Percentiles rank a stretch among this genome's conserved stretches.
Evolutionary conservation across 2,888 invertebrate species (phyloP).

Genomic region (Pycnomerus fuliginosus): DNA sequence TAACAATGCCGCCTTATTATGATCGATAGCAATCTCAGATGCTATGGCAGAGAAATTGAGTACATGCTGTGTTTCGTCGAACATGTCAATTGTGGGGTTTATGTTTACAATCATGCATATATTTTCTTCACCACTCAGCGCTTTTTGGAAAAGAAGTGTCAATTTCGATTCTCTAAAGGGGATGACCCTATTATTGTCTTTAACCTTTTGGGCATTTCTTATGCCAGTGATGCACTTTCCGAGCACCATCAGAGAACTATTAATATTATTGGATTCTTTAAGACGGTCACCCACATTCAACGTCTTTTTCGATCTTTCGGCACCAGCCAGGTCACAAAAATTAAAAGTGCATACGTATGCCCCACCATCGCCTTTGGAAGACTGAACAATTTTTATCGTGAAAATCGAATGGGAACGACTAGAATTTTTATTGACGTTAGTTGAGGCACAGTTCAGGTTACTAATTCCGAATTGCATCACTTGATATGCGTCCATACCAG

Average conservation of each 20-base stretch:
- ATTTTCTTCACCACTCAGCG: slow-evolving; percentile 69
- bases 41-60: slow-evolving; percentile 80
- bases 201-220: slow-evolving; percentile 36
- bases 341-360: slow-evolving; percentile 57
- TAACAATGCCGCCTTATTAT: no score
- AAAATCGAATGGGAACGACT: slow-evolving; percentile 90
- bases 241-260: slow-evolving; percentile 84
- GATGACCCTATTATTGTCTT: slow-evolving; percentile 49
- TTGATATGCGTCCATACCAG: slow-evolving; percentile 76
- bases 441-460: slow-evolving; percentile 74
- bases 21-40: no score
- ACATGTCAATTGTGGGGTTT: slow-evolving; percentile 70
- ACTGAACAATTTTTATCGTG: slow-evolving; percentile 72
- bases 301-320: slow-evolving; percentile 77
- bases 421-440: slow-evolving; percentile 76
- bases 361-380: slow-evolving; percentile 46
- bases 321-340: slow-evolving; percentile 91
- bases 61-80: slow-evolving; percentile 80
- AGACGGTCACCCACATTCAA: slow-evolving; percentile 70
- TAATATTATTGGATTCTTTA: slow-evolving; percentile 85
- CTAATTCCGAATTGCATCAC: slow-evolving; percentile 74
- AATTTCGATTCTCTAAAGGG: slow-evolving; percentile 85
- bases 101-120: slow-evolving; percentile 85
- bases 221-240: slow-evolving; percentile 73
- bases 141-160: slow-evolving; percentile 79